A percentile compares a stretch with the other conserved stretches of the same genome.
Evolutionary conservation across 2,888 invertebrate genomes (phyloP).

Genomic region (Drosophila rubida): DNA sequence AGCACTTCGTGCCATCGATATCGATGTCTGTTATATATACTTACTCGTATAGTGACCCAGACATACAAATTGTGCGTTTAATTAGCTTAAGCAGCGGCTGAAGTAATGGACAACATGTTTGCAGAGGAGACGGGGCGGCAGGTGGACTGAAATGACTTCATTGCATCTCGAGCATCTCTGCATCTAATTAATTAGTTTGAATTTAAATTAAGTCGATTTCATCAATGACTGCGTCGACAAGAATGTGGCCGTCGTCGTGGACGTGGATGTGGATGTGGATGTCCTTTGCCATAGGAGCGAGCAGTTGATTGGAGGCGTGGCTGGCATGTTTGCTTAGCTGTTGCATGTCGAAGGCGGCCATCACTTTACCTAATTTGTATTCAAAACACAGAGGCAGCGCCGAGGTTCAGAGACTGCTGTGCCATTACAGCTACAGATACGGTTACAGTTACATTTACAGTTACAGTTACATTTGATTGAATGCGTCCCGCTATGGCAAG

Average conservation of each 20-base stretch:
- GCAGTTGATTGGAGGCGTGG: constrained; percentile 71
- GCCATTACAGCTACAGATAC: constrained; percentile 56
- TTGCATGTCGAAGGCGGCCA: constrained; percentile 55
- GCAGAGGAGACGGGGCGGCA: constrained; percentile 2
- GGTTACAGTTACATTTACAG: constrained; percentile 48
- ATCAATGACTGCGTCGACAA: constrained; percentile 60
- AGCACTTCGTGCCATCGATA: constrained; percentile 8
- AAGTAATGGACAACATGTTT: constrained; percentile 36
- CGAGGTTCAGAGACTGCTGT: constrained; percentile 43
- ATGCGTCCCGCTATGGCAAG: constrained; percentile 49
- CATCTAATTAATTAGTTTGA: constrained; percentile 81
- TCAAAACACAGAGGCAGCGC: constrained; percentile 63
- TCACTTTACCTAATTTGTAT: constrained; percentile 77
- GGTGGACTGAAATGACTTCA: constrained; percentile 30
- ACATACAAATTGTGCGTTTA: constrained; percentile 60
- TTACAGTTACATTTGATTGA: constrained; percentile 74
- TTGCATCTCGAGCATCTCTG: constrained; percentile 24
- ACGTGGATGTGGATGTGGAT: constrained; percentile 20
- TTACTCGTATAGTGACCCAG: constrained; percentile 14
- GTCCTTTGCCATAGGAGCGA: constrained; percentile 24
- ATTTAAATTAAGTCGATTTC: constrained; percentile 77
- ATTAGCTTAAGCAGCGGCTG: constrained; percentile 56
- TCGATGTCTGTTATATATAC: constrained; percentile 8
- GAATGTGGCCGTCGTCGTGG: constrained; percentile 33
- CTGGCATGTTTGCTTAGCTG: constrained; percentile 25